phyloP scores from a whole-genome alignment of 2,113 vertebrate genomes.

The Genyomyrus donnyi region DNA sequence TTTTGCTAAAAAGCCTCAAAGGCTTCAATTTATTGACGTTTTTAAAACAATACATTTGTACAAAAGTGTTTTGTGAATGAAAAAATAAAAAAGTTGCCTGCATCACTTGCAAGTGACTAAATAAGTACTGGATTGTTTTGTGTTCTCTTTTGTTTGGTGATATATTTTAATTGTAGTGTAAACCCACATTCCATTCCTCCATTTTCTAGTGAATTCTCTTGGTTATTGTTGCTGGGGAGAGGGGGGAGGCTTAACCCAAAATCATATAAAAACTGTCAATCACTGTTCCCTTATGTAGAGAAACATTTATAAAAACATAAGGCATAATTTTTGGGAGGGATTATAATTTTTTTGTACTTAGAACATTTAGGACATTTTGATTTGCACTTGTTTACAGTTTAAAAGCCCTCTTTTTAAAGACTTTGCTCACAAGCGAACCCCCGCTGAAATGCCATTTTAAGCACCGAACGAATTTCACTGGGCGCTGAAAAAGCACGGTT shows the following conservation, averaged over 20 bases:
- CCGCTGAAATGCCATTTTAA: neutral
- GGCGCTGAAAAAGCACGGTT: neutral
- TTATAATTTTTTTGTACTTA: neutral
- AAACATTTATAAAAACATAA: neutral
- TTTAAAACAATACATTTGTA: constrained; percentile 98
- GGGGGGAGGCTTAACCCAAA: neutral
- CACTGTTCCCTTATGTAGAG: neutral
- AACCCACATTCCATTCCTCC: neutral
- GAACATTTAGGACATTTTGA: neutral
- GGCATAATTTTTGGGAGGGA: neutral
- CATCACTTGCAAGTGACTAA: constrained; percentile 93
- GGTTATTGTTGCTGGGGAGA: neutral
- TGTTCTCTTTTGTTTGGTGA: neutral
- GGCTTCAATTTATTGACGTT: constrained; percentile 92
- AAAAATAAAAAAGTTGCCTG: constrained; percentile 82
- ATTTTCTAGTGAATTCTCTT: neutral
- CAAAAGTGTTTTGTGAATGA: constrained; percentile 91
- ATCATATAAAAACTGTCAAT: neutral
- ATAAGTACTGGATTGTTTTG: constrained; percentile 68
- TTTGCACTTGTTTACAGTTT: neutral
- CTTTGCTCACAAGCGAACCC: neutral
- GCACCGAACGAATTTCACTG: neutral
- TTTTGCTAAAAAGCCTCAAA: constrained; percentile 90
- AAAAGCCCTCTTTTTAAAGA: neutral
- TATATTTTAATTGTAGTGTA: neutral